These are phyloP conservation scores for Sternarchorhynchus goeldii DNA, from an alignment of 2,797 vertebrate genomes.

Conservation along the genomic window DNA sequence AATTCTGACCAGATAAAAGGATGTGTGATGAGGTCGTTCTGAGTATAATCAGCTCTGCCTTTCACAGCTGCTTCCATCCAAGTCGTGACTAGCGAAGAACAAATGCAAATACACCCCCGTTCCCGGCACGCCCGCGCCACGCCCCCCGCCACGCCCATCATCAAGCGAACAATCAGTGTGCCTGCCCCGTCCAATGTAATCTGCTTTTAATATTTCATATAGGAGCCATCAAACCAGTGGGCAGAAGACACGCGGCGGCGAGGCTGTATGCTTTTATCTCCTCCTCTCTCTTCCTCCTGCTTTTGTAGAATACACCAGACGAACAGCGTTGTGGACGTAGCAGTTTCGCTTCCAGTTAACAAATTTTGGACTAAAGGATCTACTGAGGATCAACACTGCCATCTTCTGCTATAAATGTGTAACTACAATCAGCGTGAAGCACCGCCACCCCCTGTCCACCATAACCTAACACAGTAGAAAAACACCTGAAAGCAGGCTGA, in stretches of 20 bases:
- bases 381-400: conserved; percentile 69
- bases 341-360: not conserved
- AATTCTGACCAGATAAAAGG: conserved; percentile 15
- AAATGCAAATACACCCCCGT: not conserved
- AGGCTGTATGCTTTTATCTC: not conserved
- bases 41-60: conserved; percentile 31
- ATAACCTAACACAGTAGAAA: not conserved
- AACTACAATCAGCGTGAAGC: not conserved
- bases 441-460: not conserved
- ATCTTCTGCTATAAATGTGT: conserved; percentile 62
- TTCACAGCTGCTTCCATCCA: conserved; percentile 1
- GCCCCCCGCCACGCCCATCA: not conserved
- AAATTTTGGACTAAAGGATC: not conserved
- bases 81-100: conserved; percentile 33
- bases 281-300: not conserved
- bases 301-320: conserved; percentile 17
- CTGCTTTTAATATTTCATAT: conserved; percentile 36
- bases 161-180: not conserved
- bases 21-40: conserved; percentile 17
- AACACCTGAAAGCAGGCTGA: too few species aligned
- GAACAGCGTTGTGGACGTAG: not conserved
- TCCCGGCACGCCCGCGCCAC: not conserved
- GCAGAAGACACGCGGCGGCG: not conserved
- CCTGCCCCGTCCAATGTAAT: conserved; percentile 4
- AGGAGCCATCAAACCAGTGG: not conserved